Conservation (phyloP, 2,888 invertebrate species). For the Troilus luridus region DNA sequence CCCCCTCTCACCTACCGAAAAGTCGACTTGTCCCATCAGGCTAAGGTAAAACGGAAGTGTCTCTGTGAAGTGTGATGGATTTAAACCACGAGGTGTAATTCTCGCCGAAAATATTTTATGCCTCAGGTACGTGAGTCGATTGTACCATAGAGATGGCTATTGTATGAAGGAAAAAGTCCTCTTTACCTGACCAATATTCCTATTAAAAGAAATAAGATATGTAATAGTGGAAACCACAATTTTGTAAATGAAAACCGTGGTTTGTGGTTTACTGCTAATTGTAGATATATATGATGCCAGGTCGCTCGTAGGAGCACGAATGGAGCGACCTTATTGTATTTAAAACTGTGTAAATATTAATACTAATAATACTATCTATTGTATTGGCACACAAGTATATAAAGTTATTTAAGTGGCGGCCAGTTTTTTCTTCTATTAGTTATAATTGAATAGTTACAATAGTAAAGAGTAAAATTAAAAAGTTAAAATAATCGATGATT, state of each 20-base stretch:
- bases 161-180: conserved; percentile 18
- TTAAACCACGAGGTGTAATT: conserved; percentile 49
- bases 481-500: conserved; percentile 62
- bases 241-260: conserved; percentile 60
- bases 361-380: conserved; percentile 61
- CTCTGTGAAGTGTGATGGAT: conserved; percentile 12
- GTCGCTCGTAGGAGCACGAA: conserved; percentile 56
- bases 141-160: conserved; percentile 20
- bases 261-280: conserved; percentile 59
- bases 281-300: conserved; percentile 61
- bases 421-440: conserved; percentile 64
- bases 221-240: conserved; percentile 60
- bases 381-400: conserved; percentile 63
- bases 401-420: conserved; percentile 64
- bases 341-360: conserved; percentile 64
- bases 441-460: conserved; percentile 65
- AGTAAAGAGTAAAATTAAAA: conserved; percentile 63
- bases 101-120: conserved; percentile 57
- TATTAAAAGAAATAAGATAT: conserved; percentile 56
- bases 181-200: conserved; percentile 59
- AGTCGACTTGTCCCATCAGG: conserved; percentile 33
- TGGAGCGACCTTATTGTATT: conserved; percentile 63
- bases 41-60: conserved; percentile 50
- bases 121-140: conserved; percentile 4
- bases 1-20: conserved; percentile 1